Base-by-base conservation (phyloP, 2,113 vertebrate species). In the Semicossyphus pulcher region DNA sequence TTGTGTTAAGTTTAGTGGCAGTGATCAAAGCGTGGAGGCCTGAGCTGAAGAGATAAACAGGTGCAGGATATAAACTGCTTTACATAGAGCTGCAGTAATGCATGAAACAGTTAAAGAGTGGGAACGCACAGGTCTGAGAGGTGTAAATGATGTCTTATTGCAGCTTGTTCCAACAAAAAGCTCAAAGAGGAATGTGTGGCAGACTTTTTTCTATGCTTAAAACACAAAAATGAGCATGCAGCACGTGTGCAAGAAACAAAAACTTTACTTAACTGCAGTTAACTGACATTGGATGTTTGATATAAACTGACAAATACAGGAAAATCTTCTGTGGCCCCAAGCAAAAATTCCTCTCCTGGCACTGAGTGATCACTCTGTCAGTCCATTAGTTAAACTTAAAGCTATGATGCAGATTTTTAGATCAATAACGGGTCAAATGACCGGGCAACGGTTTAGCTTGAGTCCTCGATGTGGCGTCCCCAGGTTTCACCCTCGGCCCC, bases 11-110 rank as follows among this genome's bases (percentile, higher is more conserved):
- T 51, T 67, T 47, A 49, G 47, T 54, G 28, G 26, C 3, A 8
- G 16, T 15, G 67, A 84, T 80, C 72, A 80, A 83, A 83, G 62
- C 52, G 1, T 20, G 10, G 4, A 29, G 60, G 42, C 49, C 56
- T 10, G 5, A 37, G 15, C 49, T 72, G 66, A 81, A 32, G 68
- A 64, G 74, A 75, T 68, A 48, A 79, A 81, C 70, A 83, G 70
- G 76, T 85, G 76, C 39, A 49, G 57, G 12, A 41, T 68, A 59
- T 62, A 68, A 80, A 78, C 28, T n/a, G 56, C 32, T 80, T 63
- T 10, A 65, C 51, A 66, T 10, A 45, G 44, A 58, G 39, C 8
- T 26, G 29, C 56, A 51, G 63, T 45, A 16, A 52, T 31, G 37
- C 47, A 58, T 73, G 31, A 37, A 72, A 18, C 47, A 1, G 47